Evolutionary conservation across 1,140 invertebrate species (phyloP), one percentile per base, ranked within the genome.

Genomic region (Drosophila seguyi): DNA sequence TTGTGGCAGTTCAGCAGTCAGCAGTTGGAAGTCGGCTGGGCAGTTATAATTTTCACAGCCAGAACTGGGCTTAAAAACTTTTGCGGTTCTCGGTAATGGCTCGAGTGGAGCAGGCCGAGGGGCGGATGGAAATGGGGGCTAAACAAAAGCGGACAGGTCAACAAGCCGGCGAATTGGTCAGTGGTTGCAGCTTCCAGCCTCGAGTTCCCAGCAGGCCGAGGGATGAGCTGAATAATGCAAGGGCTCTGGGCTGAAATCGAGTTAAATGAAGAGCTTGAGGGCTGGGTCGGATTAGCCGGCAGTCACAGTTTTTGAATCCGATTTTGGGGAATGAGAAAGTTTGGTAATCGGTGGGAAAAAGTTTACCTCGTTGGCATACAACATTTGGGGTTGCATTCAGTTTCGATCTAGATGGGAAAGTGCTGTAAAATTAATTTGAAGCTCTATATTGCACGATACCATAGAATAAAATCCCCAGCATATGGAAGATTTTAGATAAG

Each of bases 41-140:
- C 71, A 86, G 75, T 80, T 88, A 80, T 88, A 90, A 87, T 87
- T 88, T 85, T 88, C 72, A 81, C 75, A 84, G 61, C 61, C 72
- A 84, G 82, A 78, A 78, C 75, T 81, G 76, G 76, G 85, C 72
- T 84, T 84, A 74, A 69, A 81, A 88, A 87, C 80, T 88, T 88
- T 80, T 87, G 84, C 67, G 75, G 76, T 65, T 47, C 75, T 39
- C 45, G 48, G 55, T 42, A 41, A 75, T 56, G 61, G 55, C 25
- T 39, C 36, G 27, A 59, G 34, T 72, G 69, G 44, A 71, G 66
- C 16, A 6, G 42, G 52, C 36, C 20, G 20, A 16, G 13, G 29
- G 18, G 38, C 18, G 60, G 16, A 34, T 16, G 36, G 20, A 34
- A 31, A 18, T 47, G 41, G 47, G 34, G 53, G 57, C 41, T 48